Evolutionary conservation across 2,888 invertebrate genomes (phyloP).

Genomic region (Cheilosia vernalis): DNA sequence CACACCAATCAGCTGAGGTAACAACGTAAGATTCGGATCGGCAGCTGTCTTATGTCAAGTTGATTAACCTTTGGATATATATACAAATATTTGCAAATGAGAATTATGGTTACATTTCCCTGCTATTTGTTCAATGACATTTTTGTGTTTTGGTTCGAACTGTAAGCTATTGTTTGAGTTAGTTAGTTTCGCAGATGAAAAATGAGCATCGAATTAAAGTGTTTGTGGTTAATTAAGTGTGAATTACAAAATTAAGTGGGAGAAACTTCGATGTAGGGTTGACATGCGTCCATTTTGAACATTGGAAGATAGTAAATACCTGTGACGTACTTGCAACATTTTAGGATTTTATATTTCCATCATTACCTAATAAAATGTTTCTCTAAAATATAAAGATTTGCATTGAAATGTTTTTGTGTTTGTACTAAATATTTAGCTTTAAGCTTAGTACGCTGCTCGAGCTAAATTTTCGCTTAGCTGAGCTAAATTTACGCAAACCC

Average conservation of each 20-base stretch:
- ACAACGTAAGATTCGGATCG: constrained; percentile 7
- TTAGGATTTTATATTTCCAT: too few relatives aligned
- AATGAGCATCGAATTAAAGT: constrained; percentile 39
- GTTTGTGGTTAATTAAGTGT: constrained; percentile 47
- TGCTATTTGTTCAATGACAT: too few relatives aligned
- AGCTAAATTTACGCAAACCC: too few relatives aligned
- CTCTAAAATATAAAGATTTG: too few relatives aligned
- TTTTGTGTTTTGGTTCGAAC: background rate
- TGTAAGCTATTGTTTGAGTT: constrained; percentile 21
- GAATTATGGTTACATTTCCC: background rate
- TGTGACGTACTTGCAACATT: background rate
- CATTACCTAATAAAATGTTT: too few relatives aligned
- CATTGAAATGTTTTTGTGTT: too few relatives aligned
- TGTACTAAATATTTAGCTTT: too few relatives aligned
- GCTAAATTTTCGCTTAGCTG: too few relatives aligned
- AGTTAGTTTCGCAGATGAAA: constrained; percentile 44
- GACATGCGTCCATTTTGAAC: too few relatives aligned
- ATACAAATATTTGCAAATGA: constrained; percentile 29
- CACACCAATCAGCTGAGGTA: constrained; percentile 44
- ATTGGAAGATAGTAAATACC: too few relatives aligned
- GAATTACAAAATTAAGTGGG: constrained; percentile 27
- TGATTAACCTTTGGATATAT: constrained; percentile 60
- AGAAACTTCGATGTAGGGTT: background rate
- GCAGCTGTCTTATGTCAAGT: constrained; percentile 54
- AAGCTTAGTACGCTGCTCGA: too few relatives aligned